Conservation (phyloP, 2,797 vertebrate genomes). For the Novumbra hubbsi region DNA sequence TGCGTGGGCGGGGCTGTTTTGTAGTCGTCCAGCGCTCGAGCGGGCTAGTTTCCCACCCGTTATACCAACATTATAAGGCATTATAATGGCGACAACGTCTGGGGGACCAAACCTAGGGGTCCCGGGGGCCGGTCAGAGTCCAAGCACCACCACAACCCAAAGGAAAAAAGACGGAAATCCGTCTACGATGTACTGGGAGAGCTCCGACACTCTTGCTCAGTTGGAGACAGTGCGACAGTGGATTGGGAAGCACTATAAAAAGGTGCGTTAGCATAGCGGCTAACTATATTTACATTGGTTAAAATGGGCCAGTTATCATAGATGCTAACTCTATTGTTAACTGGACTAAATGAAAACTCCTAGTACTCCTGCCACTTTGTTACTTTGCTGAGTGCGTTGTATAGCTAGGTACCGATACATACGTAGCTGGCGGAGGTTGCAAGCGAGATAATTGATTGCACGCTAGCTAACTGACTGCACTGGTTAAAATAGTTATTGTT, state of each 20-base stretch:
- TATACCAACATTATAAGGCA: constrained; percentile 11
- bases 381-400: not conserved
- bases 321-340: constrained; percentile 1
- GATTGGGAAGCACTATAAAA: constrained; percentile 94
- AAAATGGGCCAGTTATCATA: constrained; percentile 3
- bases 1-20: not conserved
- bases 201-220: constrained; percentile 84
- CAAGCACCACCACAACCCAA: constrained; percentile 49
- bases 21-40: not conserved
- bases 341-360: not conserved
- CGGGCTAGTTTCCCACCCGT: not conserved
- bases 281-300: not conserved
- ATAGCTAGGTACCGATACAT: not conserved
- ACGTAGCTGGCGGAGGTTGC: not conserved
- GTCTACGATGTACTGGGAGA: constrained; percentile 86
- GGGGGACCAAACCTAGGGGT: constrained; percentile 61
- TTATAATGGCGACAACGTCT: constrained; percentile 64
- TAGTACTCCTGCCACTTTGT: not conserved
- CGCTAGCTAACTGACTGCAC: not conserved
- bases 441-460: not conserved
- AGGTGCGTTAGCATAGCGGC: constrained; percentile 71
- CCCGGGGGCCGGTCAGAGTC: constrained; percentile 50
- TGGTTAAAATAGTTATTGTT: not conserved
- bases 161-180: constrained; percentile 88
- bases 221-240: constrained; percentile 87